Percentiles rank a stretch among this genome's conserved stretches.
phyloP scores from a whole-genome alignment of 2,113 vertebrate species.

The Nestor notabilis region DNA sequence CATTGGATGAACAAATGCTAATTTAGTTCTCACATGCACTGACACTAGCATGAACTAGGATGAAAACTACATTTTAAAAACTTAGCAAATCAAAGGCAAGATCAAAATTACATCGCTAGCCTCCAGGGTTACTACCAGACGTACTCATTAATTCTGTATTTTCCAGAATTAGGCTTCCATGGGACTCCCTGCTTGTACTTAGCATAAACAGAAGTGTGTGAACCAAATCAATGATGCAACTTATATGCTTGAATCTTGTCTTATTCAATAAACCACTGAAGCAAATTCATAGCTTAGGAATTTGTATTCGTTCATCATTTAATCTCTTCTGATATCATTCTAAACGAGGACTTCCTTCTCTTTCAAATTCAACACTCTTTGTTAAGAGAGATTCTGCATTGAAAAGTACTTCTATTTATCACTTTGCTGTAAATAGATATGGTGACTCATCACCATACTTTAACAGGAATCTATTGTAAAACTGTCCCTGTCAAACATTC shows the following conservation, averaged over 20 bases:
- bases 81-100: constrained; percentile 25
- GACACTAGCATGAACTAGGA: not conserved
- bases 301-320: not conserved
- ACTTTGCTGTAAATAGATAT: constrained; percentile 17
- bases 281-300: not conserved
- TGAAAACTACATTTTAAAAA: constrained; percentile 35
- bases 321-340: not conserved
- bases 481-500: constrained; percentile 6
- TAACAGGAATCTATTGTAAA: constrained; percentile 17
- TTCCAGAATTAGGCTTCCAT: not conserved
- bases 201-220: not conserved
- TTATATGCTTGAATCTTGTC: not conserved
- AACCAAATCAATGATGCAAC: not conserved
- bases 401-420: constrained; percentile 22
- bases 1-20: not conserved
- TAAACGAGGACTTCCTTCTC: not conserved
- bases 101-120: not conserved
- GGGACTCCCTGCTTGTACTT: not conserved
- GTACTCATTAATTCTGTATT: not conserved
- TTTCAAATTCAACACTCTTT: not conserved
- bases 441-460: not conserved
- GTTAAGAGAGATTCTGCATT: not conserved
- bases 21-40: constrained; percentile 19
- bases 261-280: not conserved
- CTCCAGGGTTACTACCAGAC: not conserved